These are phyloP conservation scores for Chlorocebus sabaeus DNA, from an alignment of 2,113 vertebrate species.

Conservation along the genomic window DNA sequence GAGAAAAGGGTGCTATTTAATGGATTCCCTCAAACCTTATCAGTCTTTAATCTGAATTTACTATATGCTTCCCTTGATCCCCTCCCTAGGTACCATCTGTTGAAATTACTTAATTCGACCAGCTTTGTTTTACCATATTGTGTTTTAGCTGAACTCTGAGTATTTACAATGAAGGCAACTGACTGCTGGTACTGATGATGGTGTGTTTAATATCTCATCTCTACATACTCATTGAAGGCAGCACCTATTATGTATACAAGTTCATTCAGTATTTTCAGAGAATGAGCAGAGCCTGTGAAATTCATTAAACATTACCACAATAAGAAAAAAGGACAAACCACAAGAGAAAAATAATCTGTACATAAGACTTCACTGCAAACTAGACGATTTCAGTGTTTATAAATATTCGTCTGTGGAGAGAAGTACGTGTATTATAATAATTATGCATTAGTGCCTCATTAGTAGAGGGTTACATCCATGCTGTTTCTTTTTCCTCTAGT, in stretches of 20 bases:
- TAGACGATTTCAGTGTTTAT: constrained; percentile 83
- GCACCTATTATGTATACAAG: neutral
- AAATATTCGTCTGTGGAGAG: constrained; percentile 86
- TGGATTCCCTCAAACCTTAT: neutral
- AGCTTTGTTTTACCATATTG: constrained; percentile 20
- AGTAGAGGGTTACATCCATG: constrained; percentile 83
- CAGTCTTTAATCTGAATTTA: neutral
- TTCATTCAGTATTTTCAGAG: constrained; percentile 72
- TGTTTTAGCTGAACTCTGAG: neutral
- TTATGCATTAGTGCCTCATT: constrained; percentile 88
- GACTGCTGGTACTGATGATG: constrained; percentile 3
- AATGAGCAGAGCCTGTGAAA: constrained; percentile 64
- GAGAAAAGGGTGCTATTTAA: neutral
- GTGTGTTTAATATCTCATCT: constrained; percentile 27
- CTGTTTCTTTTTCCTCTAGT: constrained; percentile 84
- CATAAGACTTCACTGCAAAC: constrained; percentile 72
- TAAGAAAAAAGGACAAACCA: constrained; percentile 77
- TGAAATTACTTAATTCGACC: neutral
- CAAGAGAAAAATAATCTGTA: constrained; percentile 82
- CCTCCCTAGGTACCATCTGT: neutral
- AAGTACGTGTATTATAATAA: constrained; percentile 85
- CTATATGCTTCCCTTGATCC: neutral
- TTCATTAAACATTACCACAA: constrained; percentile 72
- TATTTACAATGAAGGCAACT: neutral
- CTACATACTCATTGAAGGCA: constrained; percentile 48